phyloP scores from a whole-genome alignment of 2,797 vertebrate genomes.

The Amazona ochrocephala region DNA sequence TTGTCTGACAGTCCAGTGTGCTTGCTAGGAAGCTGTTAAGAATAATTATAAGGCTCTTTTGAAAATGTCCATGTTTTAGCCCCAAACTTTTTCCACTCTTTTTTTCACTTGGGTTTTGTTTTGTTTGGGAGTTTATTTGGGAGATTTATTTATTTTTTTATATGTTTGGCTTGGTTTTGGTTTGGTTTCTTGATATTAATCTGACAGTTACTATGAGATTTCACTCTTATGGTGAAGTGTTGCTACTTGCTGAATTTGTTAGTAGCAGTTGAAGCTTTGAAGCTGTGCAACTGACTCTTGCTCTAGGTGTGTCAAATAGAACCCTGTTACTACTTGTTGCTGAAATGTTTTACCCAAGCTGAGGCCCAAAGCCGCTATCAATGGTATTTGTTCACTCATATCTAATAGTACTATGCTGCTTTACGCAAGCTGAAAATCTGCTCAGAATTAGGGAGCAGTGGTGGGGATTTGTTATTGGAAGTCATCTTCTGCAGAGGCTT shows the following conservation, averaged over 20 bases:
- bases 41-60: neutral
- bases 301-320: neutral
- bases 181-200: neutral
- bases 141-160: neutral
- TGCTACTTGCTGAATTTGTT: neutral
- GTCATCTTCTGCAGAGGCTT: neutral
- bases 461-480: neutral
- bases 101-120: neutral
- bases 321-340: neutral
- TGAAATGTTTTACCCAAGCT: neutral
- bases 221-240: fast-evolving
- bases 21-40: neutral
- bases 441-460: neutral
- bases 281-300: neutral
- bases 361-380: neutral
- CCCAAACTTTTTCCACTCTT: neutral
- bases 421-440: neutral
- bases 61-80: neutral
- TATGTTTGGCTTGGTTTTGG: neutral
- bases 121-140: neutral
- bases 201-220: neutral
- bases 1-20: neutral
- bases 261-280: neutral
- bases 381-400: neutral
- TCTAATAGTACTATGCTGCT: neutral